These are phyloP conservation scores for Tinea trinotella DNA, from an alignment of 2,888 invertebrate species.

Conservation along the genomic window DNA sequence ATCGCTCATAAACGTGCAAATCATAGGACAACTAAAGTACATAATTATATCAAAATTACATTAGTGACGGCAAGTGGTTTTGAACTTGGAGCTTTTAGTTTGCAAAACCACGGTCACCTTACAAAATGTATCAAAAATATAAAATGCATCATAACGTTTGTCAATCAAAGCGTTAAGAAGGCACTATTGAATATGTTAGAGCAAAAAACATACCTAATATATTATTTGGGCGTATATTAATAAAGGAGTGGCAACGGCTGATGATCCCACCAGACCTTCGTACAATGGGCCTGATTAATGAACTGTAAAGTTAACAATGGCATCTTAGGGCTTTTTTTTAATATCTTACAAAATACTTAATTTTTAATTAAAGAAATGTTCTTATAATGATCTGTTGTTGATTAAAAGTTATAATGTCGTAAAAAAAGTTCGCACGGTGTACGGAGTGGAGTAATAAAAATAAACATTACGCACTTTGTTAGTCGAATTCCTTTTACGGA, in stretches of 20 bases:
- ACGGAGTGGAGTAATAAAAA: too few species aligned
- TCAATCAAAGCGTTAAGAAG: background rate
- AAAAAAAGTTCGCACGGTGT: background rate
- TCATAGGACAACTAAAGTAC: too few species aligned
- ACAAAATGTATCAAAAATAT: too few species aligned
- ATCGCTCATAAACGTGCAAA: too few species aligned
- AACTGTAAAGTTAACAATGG: background rate
- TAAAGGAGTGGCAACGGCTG: background rate
- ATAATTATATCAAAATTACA: too few species aligned
- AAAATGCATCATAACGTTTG: too few species aligned
- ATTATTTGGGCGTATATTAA: background rate
- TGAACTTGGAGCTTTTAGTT: too few species aligned
- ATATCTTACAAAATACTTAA: background rate
- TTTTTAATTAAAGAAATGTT: background rate
- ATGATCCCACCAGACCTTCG: conserved; percentile 6
- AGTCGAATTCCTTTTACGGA: too few species aligned
- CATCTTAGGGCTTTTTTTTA: background rate
- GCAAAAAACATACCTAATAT: background rate
- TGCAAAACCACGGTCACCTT: too few species aligned
- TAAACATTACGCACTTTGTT: too few species aligned
- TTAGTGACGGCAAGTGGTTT: too few species aligned
- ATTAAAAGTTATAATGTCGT: background rate
- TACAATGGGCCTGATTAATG: conserved; percentile 9
- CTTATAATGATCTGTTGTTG: background rate
- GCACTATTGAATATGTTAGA: background rate